phyloP scores from a whole-genome alignment of 2,888 invertebrate species.

The Hoplodrina ambigua region DNA sequence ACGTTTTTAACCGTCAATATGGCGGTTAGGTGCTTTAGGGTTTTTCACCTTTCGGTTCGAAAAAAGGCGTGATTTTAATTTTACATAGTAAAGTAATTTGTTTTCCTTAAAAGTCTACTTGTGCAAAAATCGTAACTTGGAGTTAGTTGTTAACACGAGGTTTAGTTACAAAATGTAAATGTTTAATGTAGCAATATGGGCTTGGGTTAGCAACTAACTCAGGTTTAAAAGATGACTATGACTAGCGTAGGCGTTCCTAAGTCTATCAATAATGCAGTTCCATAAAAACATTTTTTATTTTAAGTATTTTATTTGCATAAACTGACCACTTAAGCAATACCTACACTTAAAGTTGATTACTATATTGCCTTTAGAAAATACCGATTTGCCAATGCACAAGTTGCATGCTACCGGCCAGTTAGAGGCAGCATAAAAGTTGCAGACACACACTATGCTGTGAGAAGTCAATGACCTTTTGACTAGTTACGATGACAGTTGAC shows the following conservation, averaged over 20 bases:
- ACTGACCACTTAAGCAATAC: constrained; percentile 42
- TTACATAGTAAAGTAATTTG: too few relatives aligned
- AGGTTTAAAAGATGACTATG: too few relatives aligned
- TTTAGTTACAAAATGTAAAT: too few relatives aligned
- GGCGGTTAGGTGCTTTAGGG: constrained; percentile 12
- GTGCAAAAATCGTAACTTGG: too few relatives aligned
- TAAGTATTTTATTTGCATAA: constrained; percentile 41
- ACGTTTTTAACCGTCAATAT: constrained; percentile 9
- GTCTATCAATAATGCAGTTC: not conserved
- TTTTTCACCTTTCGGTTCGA: not conserved
- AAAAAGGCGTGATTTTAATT: too few relatives aligned
- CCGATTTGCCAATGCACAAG: constrained; percentile 53
- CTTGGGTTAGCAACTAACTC: too few relatives aligned
- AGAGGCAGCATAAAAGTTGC: constrained; percentile 35
- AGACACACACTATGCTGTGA: constrained; percentile 28
- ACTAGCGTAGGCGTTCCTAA: too few relatives aligned
- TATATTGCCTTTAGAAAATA: constrained; percentile 55
- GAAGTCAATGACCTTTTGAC: constrained; percentile 51
- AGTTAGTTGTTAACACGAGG: too few relatives aligned
- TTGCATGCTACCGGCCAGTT: constrained; percentile 54
- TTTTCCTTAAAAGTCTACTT: too few relatives aligned
- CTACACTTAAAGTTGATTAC: constrained; percentile 38
- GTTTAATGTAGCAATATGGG: too few relatives aligned
- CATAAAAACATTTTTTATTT: not conserved
- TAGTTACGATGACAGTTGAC: constrained; percentile 30